These are phyloP conservation scores for Drosophila silvestris DNA, from an alignment of 2,888 invertebrate species.

Conservation along the genomic window DNA sequence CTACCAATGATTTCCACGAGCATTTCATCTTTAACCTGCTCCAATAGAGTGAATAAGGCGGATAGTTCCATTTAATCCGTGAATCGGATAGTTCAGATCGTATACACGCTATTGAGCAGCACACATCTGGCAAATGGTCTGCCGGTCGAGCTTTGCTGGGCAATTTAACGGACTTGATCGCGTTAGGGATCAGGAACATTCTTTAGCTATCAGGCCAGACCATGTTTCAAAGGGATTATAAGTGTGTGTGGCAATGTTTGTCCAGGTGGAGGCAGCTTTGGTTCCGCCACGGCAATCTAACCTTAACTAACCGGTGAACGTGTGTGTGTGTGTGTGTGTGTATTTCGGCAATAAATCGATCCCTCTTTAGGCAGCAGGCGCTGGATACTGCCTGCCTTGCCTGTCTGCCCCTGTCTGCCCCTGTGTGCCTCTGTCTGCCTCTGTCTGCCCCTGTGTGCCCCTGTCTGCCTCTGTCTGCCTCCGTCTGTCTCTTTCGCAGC, in stretches of 20 bases:
- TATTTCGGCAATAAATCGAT: slow-evolving; percentile 31
- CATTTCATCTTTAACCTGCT: neutral
- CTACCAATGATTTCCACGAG: neutral
- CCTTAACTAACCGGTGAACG: neutral
- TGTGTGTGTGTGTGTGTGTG: neutral
- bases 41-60: too few relatives aligned
- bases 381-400: neutral
- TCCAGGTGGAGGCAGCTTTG: neutral
- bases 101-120: neutral
- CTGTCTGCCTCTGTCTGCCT: neutral
- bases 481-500: neutral
- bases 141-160: neutral
- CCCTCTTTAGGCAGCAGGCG: slow-evolving; percentile 6
- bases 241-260: slow-evolving; percentile 1
- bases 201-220: neutral
- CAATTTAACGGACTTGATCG: neutral
- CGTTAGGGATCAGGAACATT: neutral
- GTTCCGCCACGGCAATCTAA: neutral
- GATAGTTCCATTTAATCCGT: too few relatives aligned
- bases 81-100: too few relatives aligned
- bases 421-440: neutral
- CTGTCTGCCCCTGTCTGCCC: neutral
- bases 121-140: neutral
- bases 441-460: neutral
- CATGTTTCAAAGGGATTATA: neutral